Conservation (phyloP, 2,113 vertebrate genomes). For the Chrysemys picta region DNA sequence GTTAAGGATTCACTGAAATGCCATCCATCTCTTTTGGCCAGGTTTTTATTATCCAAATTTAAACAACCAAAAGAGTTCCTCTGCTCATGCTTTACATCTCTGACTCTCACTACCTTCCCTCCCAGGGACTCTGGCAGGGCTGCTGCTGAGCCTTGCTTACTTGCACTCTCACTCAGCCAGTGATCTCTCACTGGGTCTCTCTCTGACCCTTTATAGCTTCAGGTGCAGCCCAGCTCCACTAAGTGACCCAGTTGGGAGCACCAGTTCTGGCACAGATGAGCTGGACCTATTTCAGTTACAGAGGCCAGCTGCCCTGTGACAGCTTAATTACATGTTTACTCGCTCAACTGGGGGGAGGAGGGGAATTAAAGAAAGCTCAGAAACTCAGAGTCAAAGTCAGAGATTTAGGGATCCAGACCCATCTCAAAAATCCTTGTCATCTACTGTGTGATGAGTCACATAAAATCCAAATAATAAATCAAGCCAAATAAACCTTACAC, state of each 20-base stretch:
- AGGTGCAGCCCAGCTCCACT: neutral
- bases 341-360: neutral
- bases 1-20: neutral
- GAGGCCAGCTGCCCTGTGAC: neutral
- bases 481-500: accelerated
- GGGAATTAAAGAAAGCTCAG: accelerated
- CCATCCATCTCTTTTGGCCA: neutral
- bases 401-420: neutral
- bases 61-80: neutral
- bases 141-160: too few relatives aligned
- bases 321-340: neutral
- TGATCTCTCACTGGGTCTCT: neutral
- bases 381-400: neutral
- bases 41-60: neutral
- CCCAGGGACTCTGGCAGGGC: neutral
- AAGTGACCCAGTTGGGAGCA: neutral
- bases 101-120: neutral
- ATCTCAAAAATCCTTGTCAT: neutral
- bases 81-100: neutral
- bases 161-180: neutral
- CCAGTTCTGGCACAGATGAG: neutral
- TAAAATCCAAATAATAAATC: neutral
- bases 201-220: neutral
- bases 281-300: neutral
- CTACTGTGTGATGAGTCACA: neutral